Evolutionary conservation across 2,113 vertebrate species (phyloP), one percentile per base, ranked within the genome.

Genomic region (Trinectes maculatus): DNA sequence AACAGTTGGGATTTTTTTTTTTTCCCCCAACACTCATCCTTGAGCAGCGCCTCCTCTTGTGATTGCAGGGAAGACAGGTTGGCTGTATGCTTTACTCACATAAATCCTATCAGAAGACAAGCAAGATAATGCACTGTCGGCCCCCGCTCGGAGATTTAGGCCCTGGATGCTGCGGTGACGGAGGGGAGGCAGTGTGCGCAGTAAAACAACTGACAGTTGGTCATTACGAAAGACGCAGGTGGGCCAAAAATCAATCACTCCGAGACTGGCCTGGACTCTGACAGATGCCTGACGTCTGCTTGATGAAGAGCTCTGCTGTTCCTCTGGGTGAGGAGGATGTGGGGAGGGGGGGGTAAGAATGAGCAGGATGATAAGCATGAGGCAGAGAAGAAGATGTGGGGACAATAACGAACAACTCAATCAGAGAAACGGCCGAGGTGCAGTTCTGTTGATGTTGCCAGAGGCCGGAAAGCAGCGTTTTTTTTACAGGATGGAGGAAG

Each of bases 171-270:
- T 56, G 72, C 55, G 9, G 51, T 70, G 72, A 74, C 71, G 53
- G 79, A 48, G 55, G 28, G 36, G 66, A 53, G 71, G 54, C 54
- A 59, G 61, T 11, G 54, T 16, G 13, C 82, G 73, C 87, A 75
- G 75, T 87, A 88, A 87, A 89, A 78, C 74, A 86, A 74, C 71
- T 74, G 80, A 84, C 86, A 83, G 82, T 77, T 80, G 83, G 88
- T 89, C 84, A 89, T 87, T 87, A 85, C 19, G 1, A 70, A 60
- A 79, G 79, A 85, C 43, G 64, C 88, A 85, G 78, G 85, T 86
- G 78, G 85, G 76, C 82, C 74, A 71, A 77, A 73, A 80, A 87
- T 89, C 86, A 87, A 87, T 91, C 88, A 83, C 8, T 19, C 52
- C 18, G 21, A 76, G 68, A 71, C 75, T 10, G 59, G 66, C 48